A percentile compares a stretch with the other conserved stretches of the same genome.
Evolutionary conservation across 2,113 vertebrate species (phyloP).

Genomic region (Myrmophylax atrothorax): DNA sequence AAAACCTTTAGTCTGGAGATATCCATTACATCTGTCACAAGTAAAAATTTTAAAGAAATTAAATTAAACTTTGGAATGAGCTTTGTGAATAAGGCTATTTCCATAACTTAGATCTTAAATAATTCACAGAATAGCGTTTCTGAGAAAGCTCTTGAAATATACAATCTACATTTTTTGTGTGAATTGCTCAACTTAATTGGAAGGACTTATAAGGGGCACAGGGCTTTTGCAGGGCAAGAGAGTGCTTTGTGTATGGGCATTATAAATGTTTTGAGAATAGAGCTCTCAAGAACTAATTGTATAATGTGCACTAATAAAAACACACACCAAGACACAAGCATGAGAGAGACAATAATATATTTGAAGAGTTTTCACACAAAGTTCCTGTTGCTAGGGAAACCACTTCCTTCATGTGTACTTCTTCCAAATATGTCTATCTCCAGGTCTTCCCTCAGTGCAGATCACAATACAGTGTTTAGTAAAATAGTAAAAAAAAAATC

Average conservation of each 20-base stretch:
- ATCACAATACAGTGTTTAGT: not conserved
- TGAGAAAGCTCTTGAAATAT: not conserved
- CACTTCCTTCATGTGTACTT: not conserved
- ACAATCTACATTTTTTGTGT: not conserved
- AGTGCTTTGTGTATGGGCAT: not conserved
- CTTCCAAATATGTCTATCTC: not conserved
- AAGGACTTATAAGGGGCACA: not conserved
- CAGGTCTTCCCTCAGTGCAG: not conserved
- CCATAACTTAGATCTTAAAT: not conserved
- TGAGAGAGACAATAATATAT: not conserved
- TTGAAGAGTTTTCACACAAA: conserved; percentile 1
- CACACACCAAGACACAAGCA: not conserved
- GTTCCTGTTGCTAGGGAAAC: conserved; percentile 52
- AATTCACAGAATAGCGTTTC: not conserved
- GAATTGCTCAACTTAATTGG: not conserved
- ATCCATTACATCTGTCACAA: not conserved
- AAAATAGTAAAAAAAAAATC: not conserved
- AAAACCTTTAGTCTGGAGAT: not conserved
- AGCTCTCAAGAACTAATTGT: not conserved
- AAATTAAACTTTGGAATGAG: not conserved
- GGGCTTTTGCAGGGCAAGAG: not conserved
- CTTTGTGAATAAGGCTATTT: not conserved
- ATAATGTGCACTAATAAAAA: not conserved
- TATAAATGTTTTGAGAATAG: not conserved
- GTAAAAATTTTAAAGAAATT: not conserved